Base-by-base conservation (phyloP, 2,113 vertebrate genomes). In the Bubalus kerabau region DNA sequence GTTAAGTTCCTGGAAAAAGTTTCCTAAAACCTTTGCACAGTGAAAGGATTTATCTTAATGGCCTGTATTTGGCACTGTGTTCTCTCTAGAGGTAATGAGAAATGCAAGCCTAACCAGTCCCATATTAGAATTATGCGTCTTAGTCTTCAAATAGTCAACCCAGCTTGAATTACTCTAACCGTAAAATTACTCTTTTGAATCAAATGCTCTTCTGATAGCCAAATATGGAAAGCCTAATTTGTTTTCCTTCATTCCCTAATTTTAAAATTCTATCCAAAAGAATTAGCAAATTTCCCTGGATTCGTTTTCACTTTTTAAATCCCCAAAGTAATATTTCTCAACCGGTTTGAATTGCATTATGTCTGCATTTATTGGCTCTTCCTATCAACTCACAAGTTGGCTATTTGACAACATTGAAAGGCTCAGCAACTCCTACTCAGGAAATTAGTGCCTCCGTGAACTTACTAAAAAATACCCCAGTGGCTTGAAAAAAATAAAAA, bases 241-340 rank as follows among this genome's bases (percentile, higher is more conserved):
- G 93, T 98, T 98, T 94, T 95, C 62, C 96, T 87, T 97, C 93
- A 57, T 82, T 97, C 57, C 48, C 76, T 94, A 95, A 91, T 96
- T 87, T 94, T 84, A 43, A 97, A 94, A 28, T 76, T 97, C 87
- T 92, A 56, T 93, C 96, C 91, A 97, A 98, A 94, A 98, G 93
- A 84, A 85, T 95, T 94, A 97, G 93, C 95, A 95, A 67, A 95
- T 95, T 92, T 96, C 62, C 46, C 43, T 96, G 91, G 94, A 88
- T 36, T 94, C 32, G 1, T 88, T 91, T 97, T 95, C 62, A 92
- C 82, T 59, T 90, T 83, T 87, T 83, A 97, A 98, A 97, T 97
- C 94, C 94, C 97, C 60, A 89, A 89, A 94, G 95, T 82, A 52
- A 94, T 95, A 89, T 97, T 96, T 97, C 82, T 98, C 96, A 74